Percentiles rank a stretch among this genome's conserved stretches.
These are phyloP conservation scores for Zaprionus ornatus DNA, from an alignment of 1,140 invertebrate genomes.

Conservation along the genomic window DNA sequence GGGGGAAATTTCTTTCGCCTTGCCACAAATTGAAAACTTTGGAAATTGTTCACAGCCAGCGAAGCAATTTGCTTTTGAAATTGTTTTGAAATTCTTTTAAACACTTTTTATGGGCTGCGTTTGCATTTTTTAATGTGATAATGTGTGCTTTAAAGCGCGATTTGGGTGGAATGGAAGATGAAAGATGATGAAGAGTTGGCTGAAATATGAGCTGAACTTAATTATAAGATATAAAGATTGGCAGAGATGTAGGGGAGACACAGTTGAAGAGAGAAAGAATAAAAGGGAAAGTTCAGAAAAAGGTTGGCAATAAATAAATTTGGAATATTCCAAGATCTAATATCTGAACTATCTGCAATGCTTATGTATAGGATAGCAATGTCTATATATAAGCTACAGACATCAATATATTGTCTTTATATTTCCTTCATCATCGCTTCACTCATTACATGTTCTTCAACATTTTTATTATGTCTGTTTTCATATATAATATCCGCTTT, in stretches of 20 bases:
- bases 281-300: no score
- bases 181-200: not conserved
- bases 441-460: not conserved
- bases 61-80: conserved; percentile 25
- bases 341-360: no score
- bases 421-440: not conserved
- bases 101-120: conserved; percentile 10
- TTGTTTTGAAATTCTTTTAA: conserved; percentile 36
- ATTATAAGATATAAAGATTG: not conserved
- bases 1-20: not conserved
- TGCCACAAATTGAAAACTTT: conserved; percentile 6
- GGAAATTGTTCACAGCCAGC: conserved; percentile 10
- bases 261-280: not conserved
- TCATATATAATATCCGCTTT: not conserved
- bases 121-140: not conserved
- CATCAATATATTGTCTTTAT: not conserved
- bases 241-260: no score
- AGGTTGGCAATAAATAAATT: no score
- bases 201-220: not conserved
- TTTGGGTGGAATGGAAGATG: not conserved
- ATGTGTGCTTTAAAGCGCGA: not conserved
- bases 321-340: no score
- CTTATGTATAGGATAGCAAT: no score
- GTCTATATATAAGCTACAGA: no score
- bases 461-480: not conserved